A percentile compares a stretch with the other conserved stretches of the same genome.
phyloP scores from a whole-genome alignment of 2,113 vertebrate species.

The Erythrocercus mccallii region DNA sequence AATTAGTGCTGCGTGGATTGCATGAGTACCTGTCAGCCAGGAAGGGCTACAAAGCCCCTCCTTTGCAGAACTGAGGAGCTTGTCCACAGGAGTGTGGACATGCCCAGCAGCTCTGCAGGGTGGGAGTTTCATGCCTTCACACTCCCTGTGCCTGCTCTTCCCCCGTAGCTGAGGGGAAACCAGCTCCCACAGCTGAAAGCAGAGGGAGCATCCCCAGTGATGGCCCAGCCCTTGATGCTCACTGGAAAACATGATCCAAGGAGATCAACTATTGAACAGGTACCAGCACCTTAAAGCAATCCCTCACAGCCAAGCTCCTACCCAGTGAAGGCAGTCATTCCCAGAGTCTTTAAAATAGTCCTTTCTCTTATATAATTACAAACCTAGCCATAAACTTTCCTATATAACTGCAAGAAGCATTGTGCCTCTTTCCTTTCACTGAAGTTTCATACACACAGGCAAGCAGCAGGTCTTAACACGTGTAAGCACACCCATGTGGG shows the following conservation, averaged over 20 bases:
- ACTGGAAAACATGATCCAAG: accelerated
- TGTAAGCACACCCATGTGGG: no score
- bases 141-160: accelerated
- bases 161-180: accelerated
- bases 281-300: background rate
- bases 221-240: background rate
- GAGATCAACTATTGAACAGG: background rate
- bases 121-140: background rate
- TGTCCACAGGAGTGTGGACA: background rate
- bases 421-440: background rate
- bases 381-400: background rate
- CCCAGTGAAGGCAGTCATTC: background rate
- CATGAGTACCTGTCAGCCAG: background rate
- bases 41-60: background rate
- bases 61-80: background rate
- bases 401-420: background rate
- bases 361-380: background rate
- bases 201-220: background rate
- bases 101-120: background rate
- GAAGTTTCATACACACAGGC: background rate
- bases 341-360: background rate
- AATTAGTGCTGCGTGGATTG: background rate
- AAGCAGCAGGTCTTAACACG: background rate
- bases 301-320: background rate
- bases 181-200: accelerated